Conservation (phyloP, 2,797 vertebrate genomes). For the Periparus ater region DNA sequence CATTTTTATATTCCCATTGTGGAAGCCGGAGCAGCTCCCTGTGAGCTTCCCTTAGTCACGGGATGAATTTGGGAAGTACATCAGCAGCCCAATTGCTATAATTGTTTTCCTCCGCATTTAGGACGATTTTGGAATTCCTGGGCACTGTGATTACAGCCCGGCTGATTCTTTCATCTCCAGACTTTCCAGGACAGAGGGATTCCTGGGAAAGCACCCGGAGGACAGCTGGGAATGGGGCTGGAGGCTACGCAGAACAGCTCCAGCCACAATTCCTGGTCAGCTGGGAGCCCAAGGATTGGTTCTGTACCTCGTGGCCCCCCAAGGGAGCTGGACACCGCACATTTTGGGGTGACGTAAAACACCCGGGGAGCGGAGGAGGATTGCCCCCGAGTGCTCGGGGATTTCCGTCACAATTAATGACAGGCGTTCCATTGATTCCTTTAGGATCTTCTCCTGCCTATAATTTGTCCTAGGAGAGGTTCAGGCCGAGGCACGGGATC, state of each 20-base stretch:
- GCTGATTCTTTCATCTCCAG: not conserved
- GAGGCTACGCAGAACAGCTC: not conserved
- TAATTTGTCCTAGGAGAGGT: constrained; percentile 15
- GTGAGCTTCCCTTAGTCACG: not conserved
- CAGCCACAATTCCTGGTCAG: not conserved
- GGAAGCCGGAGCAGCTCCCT: not conserved
- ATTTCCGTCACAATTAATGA: constrained; percentile 36
- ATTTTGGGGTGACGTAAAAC: not conserved
- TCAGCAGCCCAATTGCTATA: constrained; percentile 33
- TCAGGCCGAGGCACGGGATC: not conserved
- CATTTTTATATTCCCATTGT: not conserved
- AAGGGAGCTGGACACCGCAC: not conserved
- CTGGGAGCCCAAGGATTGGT: not conserved
- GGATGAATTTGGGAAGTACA: not conserved
- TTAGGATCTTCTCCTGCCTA: not conserved
- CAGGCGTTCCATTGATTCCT: constrained; percentile 46
- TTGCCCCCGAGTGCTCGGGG: not conserved
- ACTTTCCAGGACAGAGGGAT: not conserved
- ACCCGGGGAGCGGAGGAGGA: not conserved
- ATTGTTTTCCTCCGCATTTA: constrained; percentile 9
- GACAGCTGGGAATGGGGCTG: not conserved
- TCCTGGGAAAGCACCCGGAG: not conserved
- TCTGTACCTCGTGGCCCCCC: not conserved
- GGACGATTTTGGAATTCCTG: constrained; percentile 38
- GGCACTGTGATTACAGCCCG: not conserved